Evolutionary conservation across 2,888 invertebrate species (phyloP), one percentile per base, ranked within the genome.

Genomic region (Agonum fuliginosum): DNA sequence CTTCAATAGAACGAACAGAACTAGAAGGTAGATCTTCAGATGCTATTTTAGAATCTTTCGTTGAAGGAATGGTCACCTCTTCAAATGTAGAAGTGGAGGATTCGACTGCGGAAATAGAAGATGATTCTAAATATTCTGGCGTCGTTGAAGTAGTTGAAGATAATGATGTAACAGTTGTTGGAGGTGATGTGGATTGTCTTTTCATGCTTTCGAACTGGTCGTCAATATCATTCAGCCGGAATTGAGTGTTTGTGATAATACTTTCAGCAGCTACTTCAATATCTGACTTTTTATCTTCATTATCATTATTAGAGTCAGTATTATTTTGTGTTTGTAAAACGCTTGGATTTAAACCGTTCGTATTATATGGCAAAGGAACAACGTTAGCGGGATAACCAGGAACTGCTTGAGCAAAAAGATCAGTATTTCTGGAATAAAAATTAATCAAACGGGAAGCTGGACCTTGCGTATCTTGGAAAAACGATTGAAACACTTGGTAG

Each of bases 391-490:
- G 78, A 34, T 78, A 78, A 51, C 51, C 76, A 22, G 34, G 1
- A 37, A 30, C 17, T 37, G 51, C 37, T 17, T 69, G 12, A 27
- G 78, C 41, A 43, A 79, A 48, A 3, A 79, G 27, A 37, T 71
- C 65, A 17, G 30, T 20, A 62, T 78, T 78, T 46, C 51, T 22
- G 8, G 77, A 70, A 70, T 81, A 82, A 43, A 81, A 80, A 71
- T 80, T 79, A n/a, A 80, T 73, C 43, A 81, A 34, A 20, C 78
- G 78, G 1, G 51, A 37, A 12, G 30, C 46, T 12, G 78, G 70
- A 46, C 76, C 80, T 27, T 30, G 30, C 0, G 14, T 17, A 30
- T 10, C 12, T 20, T 78, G 75, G 22, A 81, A 80, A 30, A 81
- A 78, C 30, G 48, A 24, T 76, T 62, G 22, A 10, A 79, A 74